Evolutionary conservation across 2,888 invertebrate genomes (phyloP), one percentile per base, ranked within the genome.

Genomic region (Oligia latruncula): DNA sequence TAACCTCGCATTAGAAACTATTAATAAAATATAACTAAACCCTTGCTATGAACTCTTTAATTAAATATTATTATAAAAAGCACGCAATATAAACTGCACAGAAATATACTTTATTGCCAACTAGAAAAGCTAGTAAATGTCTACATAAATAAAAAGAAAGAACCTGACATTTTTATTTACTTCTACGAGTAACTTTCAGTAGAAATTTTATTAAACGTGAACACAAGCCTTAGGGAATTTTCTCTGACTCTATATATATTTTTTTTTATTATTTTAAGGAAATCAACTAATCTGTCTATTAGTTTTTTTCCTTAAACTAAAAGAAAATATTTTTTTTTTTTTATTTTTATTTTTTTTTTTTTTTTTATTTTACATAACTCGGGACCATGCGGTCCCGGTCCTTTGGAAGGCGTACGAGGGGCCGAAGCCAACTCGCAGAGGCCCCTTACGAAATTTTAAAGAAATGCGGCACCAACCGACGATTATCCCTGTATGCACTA

Each of bases 31-130:
- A 66, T 5, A 68, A n/a, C 4, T 29, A 17, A 64, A 60, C 49
- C 8, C 55, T 23, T 29, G 29, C 40, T 58, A 62, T 43, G 15
- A 67, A 67, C 8, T 83, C n/a, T 70, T 70, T 17, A 64, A 80
- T 72, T 68, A 82, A 84, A 77, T 77, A 68, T 71, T 67, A 71
- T 81, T 84, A 46, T n/a, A 49, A 68, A 67, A 58, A 58, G 58
- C 82, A 84, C 77, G 82, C 79, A 80, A 84, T 62, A 23, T 13
- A 23, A n/a, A 78, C 29, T 65, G 52, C 52, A 62, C 65, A 78
- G 66, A 77, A 78, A 75, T 66, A 80, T 15, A 71, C 67, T 81
- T 81, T 71, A 85, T 70, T 71, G 74, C 72, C 11, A 71, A 67
- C 72, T 62, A 49, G 60, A 74, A 87, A 78, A 43, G 15, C 23